These are phyloP conservation scores for Dioctria linearis DNA, from an alignment of 2,888 invertebrate species.

Conservation along the genomic window DNA sequence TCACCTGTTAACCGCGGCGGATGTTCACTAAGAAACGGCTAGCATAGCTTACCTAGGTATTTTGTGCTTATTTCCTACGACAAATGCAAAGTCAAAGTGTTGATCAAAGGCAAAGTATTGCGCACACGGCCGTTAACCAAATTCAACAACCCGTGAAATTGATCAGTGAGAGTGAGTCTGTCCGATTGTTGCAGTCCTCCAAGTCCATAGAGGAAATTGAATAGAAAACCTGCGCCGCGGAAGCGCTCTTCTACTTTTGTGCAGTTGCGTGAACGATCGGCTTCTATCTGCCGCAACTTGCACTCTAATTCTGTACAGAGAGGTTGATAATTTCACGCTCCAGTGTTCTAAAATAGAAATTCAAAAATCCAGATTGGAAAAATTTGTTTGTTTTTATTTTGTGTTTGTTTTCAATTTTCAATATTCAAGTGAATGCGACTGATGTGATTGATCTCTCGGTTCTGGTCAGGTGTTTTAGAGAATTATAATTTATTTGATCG, in stretches of 20 bases:
- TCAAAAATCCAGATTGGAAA: background rate
- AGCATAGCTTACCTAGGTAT: background rate
- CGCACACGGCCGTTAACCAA: background rate
- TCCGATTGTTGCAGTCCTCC: background rate
- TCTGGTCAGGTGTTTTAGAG: no score
- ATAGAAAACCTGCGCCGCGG: background rate
- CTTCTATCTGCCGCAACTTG: background rate
- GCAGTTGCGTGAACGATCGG: conserved; percentile 11
- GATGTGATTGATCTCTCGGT: no score
- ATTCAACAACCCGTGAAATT: conserved; percentile 44
- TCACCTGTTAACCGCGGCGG: conserved; percentile 54
- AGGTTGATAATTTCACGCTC: conserved; percentile 18
- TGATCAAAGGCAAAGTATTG: background rate
- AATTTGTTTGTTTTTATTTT: background rate
- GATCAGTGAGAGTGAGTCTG: conserved; percentile 51
- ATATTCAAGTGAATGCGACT: background rate
- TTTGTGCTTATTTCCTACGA: background rate
- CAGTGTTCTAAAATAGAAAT: conserved; percentile 37
- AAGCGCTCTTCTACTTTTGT: background rate
- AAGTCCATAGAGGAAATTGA: conserved; percentile 13
- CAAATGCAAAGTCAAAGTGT: conserved; percentile 19
- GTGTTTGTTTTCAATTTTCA: background rate
- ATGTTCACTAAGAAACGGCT: conserved; percentile 31
- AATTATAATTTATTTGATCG: background rate
- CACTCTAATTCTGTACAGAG: background rate